phyloP scores from a whole-genome alignment of 1,140 invertebrate species.

The Andrena cerasifolii region DNA sequence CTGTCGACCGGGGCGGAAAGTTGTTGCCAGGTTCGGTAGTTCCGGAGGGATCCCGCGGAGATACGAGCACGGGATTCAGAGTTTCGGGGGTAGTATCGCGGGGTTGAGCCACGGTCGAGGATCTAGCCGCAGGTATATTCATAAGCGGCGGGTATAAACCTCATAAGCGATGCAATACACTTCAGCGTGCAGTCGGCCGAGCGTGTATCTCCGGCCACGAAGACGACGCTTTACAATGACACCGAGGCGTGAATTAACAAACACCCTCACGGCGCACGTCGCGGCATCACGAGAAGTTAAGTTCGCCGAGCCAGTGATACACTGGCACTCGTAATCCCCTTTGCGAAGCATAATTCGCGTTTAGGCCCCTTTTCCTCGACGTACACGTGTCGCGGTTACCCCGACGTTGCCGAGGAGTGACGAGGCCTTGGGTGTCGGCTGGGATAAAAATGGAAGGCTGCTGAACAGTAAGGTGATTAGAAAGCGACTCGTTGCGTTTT shows the following conservation, averaged over 20 bases:
- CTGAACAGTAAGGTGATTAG: too few species aligned
- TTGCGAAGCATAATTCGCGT: slow-evolving; percentile 59
- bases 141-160: slow-evolving; percentile 58
- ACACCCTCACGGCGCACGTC: slow-evolving; percentile 42
- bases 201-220: slow-evolving; percentile 56
- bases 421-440: background rate
- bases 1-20: background rate
- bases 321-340: slow-evolving; percentile 49
- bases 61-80: background rate
- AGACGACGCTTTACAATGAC: slow-evolving; percentile 68
- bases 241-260: slow-evolving; percentile 64
- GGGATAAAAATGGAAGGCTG: slow-evolving; percentile 17
- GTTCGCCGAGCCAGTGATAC: slow-evolving; percentile 19
- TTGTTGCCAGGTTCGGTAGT: background rate
- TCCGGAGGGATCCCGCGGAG: slow-evolving; percentile 3
- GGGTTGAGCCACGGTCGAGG: slow-evolving; percentile 33
- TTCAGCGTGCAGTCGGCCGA: slow-evolving; percentile 13
- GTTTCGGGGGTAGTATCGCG: slow-evolving; percentile 16
- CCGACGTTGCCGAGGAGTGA: background rate
- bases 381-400: slow-evolving; percentile 35
- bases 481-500: too few species aligned
- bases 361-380: slow-evolving; percentile 51
- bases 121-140: slow-evolving; percentile 56
- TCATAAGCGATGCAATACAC: slow-evolving; percentile 59
- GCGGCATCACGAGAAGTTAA: slow-evolving; percentile 44